Evolutionary conservation across 2,113 vertebrate genomes (phyloP).

Genomic region (Antechinus flavipes): DNA sequence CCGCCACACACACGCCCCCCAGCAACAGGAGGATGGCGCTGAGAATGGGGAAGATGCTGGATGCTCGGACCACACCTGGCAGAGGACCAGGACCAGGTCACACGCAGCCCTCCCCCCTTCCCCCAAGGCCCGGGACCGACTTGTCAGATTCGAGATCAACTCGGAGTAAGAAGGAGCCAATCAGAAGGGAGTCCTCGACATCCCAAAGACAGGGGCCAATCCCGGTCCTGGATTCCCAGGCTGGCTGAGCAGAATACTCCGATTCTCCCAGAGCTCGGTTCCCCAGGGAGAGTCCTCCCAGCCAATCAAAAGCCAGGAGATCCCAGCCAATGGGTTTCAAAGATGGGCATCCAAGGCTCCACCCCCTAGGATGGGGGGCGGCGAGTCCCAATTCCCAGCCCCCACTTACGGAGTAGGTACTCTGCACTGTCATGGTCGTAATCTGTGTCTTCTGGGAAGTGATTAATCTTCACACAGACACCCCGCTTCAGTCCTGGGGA

Average conservation of each 20-base stretch:
- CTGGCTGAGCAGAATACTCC: constrained; percentile 31
- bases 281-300: not conserved
- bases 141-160: constrained; percentile 37
- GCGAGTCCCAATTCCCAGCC: not conserved
- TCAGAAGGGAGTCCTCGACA: constrained; percentile 18
- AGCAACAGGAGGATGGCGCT: constrained; percentile 95
- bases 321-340: not conserved
- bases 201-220: constrained; percentile 12
- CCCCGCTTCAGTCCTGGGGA: constrained; percentile 92
- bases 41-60: constrained; percentile 97
- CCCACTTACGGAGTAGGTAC: constrained; percentile 91
- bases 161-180: constrained; percentile 46
- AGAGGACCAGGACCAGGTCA: not conserved
- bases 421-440: constrained; percentile 96
- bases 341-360: not conserved
- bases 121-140: constrained; percentile 7
- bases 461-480: constrained; percentile 95
- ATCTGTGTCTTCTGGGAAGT: constrained; percentile 96
- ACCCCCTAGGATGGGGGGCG: not conserved
- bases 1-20: constrained; percentile 94
- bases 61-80: constrained; percentile 94
- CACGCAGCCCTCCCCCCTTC: not conserved
- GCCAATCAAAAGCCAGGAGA: constrained; percentile 28
- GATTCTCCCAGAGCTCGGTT: constrained; percentile 13
- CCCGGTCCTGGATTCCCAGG: not conserved